phyloP scores from a whole-genome alignment of 1,140 invertebrate genomes.

The Acyrthosiphon pisum region DNA sequence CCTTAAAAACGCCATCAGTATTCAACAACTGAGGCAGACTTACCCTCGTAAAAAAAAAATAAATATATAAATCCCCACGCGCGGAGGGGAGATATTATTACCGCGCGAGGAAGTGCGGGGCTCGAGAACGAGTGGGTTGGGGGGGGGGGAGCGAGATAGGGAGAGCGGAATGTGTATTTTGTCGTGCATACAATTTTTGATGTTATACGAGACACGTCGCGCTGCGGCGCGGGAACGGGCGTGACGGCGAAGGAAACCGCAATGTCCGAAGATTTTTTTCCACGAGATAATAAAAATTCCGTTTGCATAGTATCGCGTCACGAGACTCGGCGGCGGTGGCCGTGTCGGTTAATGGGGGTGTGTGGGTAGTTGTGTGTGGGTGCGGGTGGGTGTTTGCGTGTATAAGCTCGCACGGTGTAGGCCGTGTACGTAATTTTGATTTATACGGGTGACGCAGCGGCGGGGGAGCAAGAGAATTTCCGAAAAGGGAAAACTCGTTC shows the following conservation, averaged over 20 bases:
- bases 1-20: slow-evolving; percentile 43
- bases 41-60: neutral
- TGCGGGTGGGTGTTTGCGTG: neutral
- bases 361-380: too few relatives aligned
- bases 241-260: neutral
- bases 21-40: slow-evolving; percentile 24
- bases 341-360: neutral
- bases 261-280: slow-evolving; percentile 23
- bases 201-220: neutral
- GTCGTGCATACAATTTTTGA: neutral
- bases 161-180: neutral
- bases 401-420: neutral
- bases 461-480: neutral
- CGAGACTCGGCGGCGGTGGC: neutral
- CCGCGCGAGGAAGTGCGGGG: too few relatives aligned
- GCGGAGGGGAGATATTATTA: neutral
- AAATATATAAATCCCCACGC: neutral
- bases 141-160: too few relatives aligned
- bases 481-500: neutral
- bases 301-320: slow-evolving; percentile 27
- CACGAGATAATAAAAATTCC: slow-evolving; percentile 8
- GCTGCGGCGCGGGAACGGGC: neutral
- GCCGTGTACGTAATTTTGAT: slow-evolving; percentile 27
- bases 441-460: neutral
- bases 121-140: too few relatives aligned